Base-by-base conservation (phyloP, 2,113 vertebrate genomes). In the Eurypyga helias region DNA sequence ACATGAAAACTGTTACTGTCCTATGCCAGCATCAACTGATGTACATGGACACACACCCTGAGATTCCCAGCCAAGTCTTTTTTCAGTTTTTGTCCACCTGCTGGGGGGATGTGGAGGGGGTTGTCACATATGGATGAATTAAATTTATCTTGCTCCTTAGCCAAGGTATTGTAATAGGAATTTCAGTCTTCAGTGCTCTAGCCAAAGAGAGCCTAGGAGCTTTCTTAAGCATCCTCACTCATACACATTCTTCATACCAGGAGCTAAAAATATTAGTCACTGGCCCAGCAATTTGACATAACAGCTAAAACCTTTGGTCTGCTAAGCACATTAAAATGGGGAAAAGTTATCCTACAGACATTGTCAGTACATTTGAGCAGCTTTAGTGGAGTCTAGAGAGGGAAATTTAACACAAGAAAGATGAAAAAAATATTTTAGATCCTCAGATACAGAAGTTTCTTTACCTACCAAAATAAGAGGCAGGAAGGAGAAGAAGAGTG, bases 81-180 rank as follows among this genome's bases (percentile, higher is more conserved):
- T 67, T 77, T 25, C 38, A 33, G 4, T 7, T 54, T 89, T 41
- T 92, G 43, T 49, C 3, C 8, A 38, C 31, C 57, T 89, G 25
- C 23, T 77, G 33, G 26, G 18, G 11, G n/a, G 8, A 1, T 0
- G 6, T 4, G 2, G 1, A 8, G 1, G 8, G 13, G 7, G 15
- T 5, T 61, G 38, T 55, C 23, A 41, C 26, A 33, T 20, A 36
- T 3, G 80, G 13, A 60, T 46, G 25, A 80, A 89, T 69, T 79
- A 77, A 87, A 83, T 90, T 91, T 34, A 15, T 61, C 64, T 73
- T 87, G 18, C 17, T 88, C 8, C 10, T 76, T 14, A 55, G 64
- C 33, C n/a, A 85, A 87, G 52, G 28, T 72, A 51, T 34, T 85
- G 36, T 52, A 81, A 84, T 28, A 77, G 61, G 28, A 52, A 90